Base-by-base conservation (phyloP, 2,888 invertebrate genomes). In the Drosophila seclusa region DNA sequence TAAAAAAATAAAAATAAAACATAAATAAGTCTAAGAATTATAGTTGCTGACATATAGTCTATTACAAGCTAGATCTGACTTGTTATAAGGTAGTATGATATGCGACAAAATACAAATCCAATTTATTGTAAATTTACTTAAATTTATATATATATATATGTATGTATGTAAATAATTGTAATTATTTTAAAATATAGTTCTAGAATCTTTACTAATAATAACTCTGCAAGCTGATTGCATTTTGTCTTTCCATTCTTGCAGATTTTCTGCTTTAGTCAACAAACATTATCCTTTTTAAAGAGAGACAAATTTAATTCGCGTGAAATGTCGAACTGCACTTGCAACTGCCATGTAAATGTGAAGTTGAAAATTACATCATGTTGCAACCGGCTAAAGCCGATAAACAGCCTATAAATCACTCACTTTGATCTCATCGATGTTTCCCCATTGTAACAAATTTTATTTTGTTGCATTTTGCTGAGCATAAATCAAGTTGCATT, bases 351-450 rank as follows among this genome's bases (percentile, higher is more conserved):
- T 80, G 73, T 62, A 69, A 80, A 80, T 77, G 82, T 73, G 58
- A 64, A 55, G 73, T 55, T 73, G 63, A 80, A 73, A 73, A 80
- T 80, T 80, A 79, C 79, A 79, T 76, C 65, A 78, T 79, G 88
- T 86, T 83, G 62, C 58, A 68, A 62, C 54, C 29, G 57, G 24
- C 31, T 57, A 54, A 49, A 55, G 68, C 73, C 76, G 80, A 84
- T 85, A 87, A 84, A 87, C 72, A 78, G 80, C 75, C 82, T 62
- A 86, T 86, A 86, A 89, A 86, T 86, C 87, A 89, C 66, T 71
- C 82, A 80, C 53, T 84, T 82, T 87, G 85, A 89, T 89, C 85
- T 80, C 82, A 74, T 87, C 85, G 82, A 85, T 89, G 80, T 89
- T 45, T 79, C 73, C 67, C 54, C 68, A 53, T 73, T 68, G 77